A percentile compares a stretch with the other conserved stretches of the same genome.
These are phyloP conservation scores for Orthosia incerta DNA, from an alignment of 2,888 invertebrate genomes.

Conservation along the genomic window DNA sequence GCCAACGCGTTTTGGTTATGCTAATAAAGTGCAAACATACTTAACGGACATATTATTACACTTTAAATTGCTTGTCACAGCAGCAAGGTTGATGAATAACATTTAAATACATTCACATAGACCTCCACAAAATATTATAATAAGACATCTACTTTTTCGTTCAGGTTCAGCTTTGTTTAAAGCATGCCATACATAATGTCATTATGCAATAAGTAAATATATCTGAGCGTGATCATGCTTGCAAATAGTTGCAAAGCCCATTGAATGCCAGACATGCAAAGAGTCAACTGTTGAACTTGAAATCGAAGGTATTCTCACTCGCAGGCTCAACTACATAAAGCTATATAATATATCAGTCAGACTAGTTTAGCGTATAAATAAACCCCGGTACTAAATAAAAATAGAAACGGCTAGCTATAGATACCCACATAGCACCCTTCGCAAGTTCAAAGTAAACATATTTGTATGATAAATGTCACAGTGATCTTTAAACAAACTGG, in stretches of 20 bases:
- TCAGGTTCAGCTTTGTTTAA: slow-evolving; percentile 23
- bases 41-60: slow-evolving; percentile 43
- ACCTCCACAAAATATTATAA: slow-evolving; percentile 62
- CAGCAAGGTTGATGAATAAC: slow-evolving; percentile 68
- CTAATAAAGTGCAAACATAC: slow-evolving; percentile 33
- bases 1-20: slow-evolving; percentile 2
- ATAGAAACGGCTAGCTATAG: background rate
- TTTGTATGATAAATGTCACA: slow-evolving; percentile 84
- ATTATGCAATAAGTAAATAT: slow-evolving; percentile 29
- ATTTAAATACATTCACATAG: slow-evolving; percentile 66
- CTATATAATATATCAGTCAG: background rate
- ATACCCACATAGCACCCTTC: slow-evolving; percentile 42
- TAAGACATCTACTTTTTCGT: slow-evolving; percentile 45
- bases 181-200: slow-evolving; percentile 6
- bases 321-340: background rate
- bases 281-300: slow-evolving; percentile 31
- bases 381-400: slow-evolving; percentile 7
- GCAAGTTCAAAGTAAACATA: slow-evolving; percentile 60
- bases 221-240: slow-evolving; percentile 26
- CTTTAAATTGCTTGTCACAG: slow-evolving; percentile 66
- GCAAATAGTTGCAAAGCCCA: slow-evolving; percentile 38
- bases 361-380: slow-evolving; percentile 22
- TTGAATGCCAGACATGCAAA: slow-evolving; percentile 30
- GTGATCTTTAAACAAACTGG: slow-evolving; percentile 87
- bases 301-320: slow-evolving; percentile 1